phyloP scores from a whole-genome alignment of 2,888 invertebrate species.

The Hirtodrosophila cameraria region DNA sequence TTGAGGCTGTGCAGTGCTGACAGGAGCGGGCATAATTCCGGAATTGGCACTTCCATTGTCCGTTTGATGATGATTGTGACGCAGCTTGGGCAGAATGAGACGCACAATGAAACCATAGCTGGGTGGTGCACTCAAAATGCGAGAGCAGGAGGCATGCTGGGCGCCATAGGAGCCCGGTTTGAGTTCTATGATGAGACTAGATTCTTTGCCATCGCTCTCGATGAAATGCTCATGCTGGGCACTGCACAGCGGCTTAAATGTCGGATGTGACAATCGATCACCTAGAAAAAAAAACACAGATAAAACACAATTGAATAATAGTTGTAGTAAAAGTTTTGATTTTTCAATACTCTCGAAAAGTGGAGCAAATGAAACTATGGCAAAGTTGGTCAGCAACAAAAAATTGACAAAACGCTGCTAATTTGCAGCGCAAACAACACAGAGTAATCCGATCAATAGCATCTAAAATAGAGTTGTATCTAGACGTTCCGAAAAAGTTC shows the following conservation, averaged over 20 bases:
- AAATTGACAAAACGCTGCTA: constrained; percentile 53
- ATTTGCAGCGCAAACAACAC: constrained; percentile 35
- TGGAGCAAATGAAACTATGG: constrained; percentile 18
- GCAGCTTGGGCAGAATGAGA: constrained; percentile 81
- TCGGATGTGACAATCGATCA: constrained; percentile 78
- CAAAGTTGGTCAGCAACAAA: too few species aligned
- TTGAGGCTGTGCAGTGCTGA: constrained; percentile 41
- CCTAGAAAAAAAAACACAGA: constrained; percentile 60
- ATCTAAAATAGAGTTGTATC: too few species aligned
- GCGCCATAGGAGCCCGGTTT: constrained; percentile 72
- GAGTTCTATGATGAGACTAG: constrained; percentile 83
- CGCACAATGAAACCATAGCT: constrained; percentile 83
- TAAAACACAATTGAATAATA: neutral
- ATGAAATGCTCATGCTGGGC: constrained; percentile 82
- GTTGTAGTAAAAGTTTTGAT: constrained; percentile 3
- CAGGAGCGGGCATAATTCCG: constrained; percentile 39
- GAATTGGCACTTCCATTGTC: constrained; percentile 28
- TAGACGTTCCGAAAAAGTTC: too few species aligned
- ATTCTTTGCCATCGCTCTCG: constrained; percentile 83
- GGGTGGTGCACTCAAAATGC: constrained; percentile 82
- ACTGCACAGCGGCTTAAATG: constrained; percentile 82
- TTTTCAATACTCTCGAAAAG: too few species aligned
- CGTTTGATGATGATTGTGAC: constrained; percentile 55
- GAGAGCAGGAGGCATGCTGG: constrained; percentile 76
- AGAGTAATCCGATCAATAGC: neutral